A percentile compares a stretch with the other conserved stretches of the same genome.
These are phyloP conservation scores for Lasioglossum vierecki DNA, from an alignment of 2,888 invertebrate genomes.

Conservation along the genomic window DNA sequence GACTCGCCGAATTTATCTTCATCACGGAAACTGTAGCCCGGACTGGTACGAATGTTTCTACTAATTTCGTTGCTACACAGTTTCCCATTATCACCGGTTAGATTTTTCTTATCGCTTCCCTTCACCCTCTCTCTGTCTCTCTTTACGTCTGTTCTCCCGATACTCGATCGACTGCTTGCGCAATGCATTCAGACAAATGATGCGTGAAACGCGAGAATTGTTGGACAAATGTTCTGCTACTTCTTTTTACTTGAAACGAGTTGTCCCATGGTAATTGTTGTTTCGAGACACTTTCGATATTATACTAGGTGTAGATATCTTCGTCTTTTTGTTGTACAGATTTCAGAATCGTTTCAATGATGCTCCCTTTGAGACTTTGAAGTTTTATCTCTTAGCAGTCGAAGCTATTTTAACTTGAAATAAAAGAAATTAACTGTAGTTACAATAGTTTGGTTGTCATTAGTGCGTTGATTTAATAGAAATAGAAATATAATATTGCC, in stretches of 20 bases:
- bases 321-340: neutral
- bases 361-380: neutral
- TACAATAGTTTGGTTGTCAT: too few species aligned
- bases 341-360: neutral
- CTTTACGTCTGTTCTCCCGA: neutral
- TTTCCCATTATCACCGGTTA: neutral
- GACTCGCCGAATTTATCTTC: conserved; percentile 56
- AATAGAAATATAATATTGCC: too few species aligned
- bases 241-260: neutral
- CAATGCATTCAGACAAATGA: neutral
- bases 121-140: too few species aligned
- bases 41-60: conserved; percentile 51
- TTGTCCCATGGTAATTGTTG: neutral
- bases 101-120: neutral
- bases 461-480: too few species aligned
- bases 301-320: neutral
- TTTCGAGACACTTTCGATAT: neutral
- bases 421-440: too few species aligned
- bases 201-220: neutral
- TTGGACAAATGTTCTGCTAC: neutral
- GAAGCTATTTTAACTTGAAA: too few species aligned
- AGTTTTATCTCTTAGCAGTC: too few species aligned
- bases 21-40: conserved; percentile 34
- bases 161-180: neutral
- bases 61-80: conserved; percentile 12